Conservation (phyloP, 23 tunicate species). For the Trididemnum clinides region DNA sequence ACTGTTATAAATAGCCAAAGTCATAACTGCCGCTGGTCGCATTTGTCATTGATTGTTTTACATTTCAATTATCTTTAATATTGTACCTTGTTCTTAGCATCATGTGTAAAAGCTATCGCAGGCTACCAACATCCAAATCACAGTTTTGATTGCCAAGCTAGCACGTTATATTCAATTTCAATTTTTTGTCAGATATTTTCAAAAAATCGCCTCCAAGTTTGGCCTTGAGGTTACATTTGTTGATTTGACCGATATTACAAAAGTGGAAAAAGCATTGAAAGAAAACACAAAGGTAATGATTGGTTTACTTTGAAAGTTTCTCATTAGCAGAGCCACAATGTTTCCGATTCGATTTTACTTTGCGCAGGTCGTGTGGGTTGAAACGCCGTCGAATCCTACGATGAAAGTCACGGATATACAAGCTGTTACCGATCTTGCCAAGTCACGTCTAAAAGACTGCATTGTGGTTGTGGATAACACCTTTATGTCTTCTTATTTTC, state of each 20-base stretch:
- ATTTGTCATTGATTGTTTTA: too few species aligned
- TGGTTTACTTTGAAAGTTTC: background rate
- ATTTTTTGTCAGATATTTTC: conserved; percentile 65
- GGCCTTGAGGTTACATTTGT: conserved; percentile 81
- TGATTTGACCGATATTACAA: conserved; percentile 69
- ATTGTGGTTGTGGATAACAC: conserved; percentile 92
- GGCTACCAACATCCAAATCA: too few species aligned
- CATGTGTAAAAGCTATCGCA: too few species aligned
- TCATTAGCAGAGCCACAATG: background rate
- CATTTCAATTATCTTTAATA: too few species aligned
- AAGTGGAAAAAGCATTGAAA: conserved; percentile 72
- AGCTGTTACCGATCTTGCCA: conserved; percentile 63
- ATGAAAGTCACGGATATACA: conserved; percentile 88
- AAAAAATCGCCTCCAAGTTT: conserved; percentile 83
- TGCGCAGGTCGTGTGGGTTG: conserved; percentile 87
- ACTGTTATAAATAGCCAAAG: too few species aligned
- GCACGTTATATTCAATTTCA: too few species aligned
- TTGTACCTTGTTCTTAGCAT: too few species aligned
- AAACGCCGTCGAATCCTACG: conserved; percentile 92
- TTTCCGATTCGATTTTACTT: background rate
- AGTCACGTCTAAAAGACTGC: conserved; percentile 32
- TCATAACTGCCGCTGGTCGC: too few species aligned
- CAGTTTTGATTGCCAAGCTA: too few species aligned
- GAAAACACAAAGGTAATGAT: conserved; percentile 87
- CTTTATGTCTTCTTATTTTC: conserved; percentile 92